phyloP scores from a whole-genome alignment of 2,797 vertebrate genomes.

The Typhlichthys subterraneus region DNA sequence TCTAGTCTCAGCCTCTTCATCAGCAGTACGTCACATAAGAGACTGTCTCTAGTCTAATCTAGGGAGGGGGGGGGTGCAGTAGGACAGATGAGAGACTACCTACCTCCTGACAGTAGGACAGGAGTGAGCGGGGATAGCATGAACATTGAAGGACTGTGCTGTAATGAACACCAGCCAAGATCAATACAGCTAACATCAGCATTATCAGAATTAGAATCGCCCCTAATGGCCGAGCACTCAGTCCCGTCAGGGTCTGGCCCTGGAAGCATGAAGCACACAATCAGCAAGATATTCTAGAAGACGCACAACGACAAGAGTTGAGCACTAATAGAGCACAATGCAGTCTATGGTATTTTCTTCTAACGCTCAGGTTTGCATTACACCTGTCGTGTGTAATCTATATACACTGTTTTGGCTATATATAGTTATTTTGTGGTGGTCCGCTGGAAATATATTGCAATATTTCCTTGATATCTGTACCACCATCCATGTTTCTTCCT shows the following conservation, averaged over 20 bases:
- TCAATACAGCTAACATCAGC: constrained; percentile 24
- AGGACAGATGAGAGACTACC: neutral
- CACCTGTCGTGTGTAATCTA: constrained; percentile 55
- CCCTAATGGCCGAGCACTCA: constrained; percentile 7
- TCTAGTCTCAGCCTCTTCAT: too few species aligned
- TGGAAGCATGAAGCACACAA: neutral
- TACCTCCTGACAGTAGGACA: constrained; percentile 84
- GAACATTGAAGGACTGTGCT: constrained; percentile 1
- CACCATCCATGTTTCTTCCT: constrained; percentile 47
- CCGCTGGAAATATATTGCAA: constrained; percentile 63
- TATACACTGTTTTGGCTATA: constrained; percentile 63
- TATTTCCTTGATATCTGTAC: constrained; percentile 47
- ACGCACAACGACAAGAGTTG: neutral
- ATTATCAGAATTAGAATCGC: constrained; percentile 14
- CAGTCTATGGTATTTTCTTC: constrained; percentile 20
- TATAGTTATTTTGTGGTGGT: constrained; percentile 64
- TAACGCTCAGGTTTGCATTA: constrained; percentile 52
- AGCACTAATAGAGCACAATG: constrained; percentile 5
- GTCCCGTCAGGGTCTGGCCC: neutral
- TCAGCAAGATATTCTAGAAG: neutral
- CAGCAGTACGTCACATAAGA: too few species aligned
- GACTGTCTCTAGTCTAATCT: too few species aligned
- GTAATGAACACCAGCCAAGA: constrained; percentile 17
- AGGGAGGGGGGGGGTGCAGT: neutral
- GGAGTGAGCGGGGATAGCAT: constrained; percentile 42